Percentiles rank a stretch among this genome's conserved stretches.
phyloP scores from a whole-genome alignment of 1,140 invertebrate genomes.

The Zaprionus inermis region DNA sequence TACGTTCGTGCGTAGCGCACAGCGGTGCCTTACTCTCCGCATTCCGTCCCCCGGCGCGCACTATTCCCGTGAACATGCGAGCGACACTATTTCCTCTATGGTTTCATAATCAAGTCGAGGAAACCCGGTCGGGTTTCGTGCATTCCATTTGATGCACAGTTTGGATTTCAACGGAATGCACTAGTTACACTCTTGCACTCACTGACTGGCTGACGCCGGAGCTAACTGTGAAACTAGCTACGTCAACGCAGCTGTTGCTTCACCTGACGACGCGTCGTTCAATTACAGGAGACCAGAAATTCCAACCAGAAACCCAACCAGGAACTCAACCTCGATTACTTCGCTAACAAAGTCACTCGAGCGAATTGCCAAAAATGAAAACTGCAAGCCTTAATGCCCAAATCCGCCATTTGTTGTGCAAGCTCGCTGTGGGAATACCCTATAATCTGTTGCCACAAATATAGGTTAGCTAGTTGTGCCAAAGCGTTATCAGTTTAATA shows the following conservation, averaged over 20 bases:
- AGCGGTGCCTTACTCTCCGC: background rate
- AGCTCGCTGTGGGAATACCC: slow-evolving; percentile 11
- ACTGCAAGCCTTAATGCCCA: slow-evolving; percentile 21
- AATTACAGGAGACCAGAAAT: slow-evolving; percentile 19
- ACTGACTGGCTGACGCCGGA: background rate
- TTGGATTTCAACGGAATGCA: background rate
- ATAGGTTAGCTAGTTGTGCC: background rate
- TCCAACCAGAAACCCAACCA: background rate
- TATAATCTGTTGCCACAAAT: background rate
- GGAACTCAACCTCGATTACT: slow-evolving; percentile 6
- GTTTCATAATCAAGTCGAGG: slow-evolving; percentile 1
- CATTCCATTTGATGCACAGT: slow-evolving; percentile 29
- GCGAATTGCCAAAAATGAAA: slow-evolving; percentile 24
- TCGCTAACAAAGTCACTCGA: slow-evolving; percentile 30
- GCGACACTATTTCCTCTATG: slow-evolving; percentile 13
- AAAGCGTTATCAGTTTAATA: too few relatives aligned
- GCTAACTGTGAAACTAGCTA: slow-evolving; percentile 15
- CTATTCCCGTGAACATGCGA: slow-evolving; percentile 10
- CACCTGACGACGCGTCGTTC: background rate
- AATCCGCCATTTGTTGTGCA: slow-evolving; percentile 13
- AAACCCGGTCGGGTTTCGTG: slow-evolving; percentile 2
- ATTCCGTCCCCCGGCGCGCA: too few relatives aligned
- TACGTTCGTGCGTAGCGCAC: slow-evolving; percentile 34
- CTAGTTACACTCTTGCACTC: background rate
- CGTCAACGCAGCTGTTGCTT: background rate